Base-by-base conservation (phyloP, 1,140 invertebrate genomes). In the Archegozetes longisetosus region DNA sequence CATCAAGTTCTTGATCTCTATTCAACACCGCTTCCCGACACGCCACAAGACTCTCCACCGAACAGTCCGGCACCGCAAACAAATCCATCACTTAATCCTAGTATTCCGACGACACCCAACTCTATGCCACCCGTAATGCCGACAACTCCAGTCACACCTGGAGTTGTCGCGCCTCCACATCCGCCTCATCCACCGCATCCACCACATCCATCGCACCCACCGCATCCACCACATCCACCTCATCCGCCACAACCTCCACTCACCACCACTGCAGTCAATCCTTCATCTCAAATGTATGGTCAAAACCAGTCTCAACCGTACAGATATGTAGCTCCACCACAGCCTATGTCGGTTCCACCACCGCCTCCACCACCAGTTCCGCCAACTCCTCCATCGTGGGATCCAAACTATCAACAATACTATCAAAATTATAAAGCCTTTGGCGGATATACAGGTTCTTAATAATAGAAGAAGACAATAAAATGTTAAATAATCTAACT, bases 1-100 rank as follows among this genome's bases (percentile, higher is more conserved):
- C 93, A 98, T 76, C 92, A 97, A 77, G 86, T 92, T 20, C 74
- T 95, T 64, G 90, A 95, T 74, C 72, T 88, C 61, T 88, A 88
- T 72, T 65, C 63, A n/a, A 61, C 57, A 29, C 63, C 66, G 20
- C 47, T 61, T 25, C 56, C 64, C 12, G 61, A 61, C 22, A 60
- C 59, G 12, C 66, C 66, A 25, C 63, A 66, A 52, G 66, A 66
- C 51, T 67, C 64, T 13, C 64, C 64, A 2, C 56, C 64, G 13
- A 61, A 54, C 12, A 59, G 55, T 47, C 58, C 58, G n/a, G 54
- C 60, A 17, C 60, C 58, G 26, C 56, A 60, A 24, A 12, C 25
- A 23, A 25, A 13, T n/a, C 40, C 40, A 27, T 20, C 26, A 22
- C 17, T 14, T 2, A 20, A 13, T n/a, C 20, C 28, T 28, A 12